A percentile compares a stretch with the other conserved stretches of the same genome.
These are phyloP conservation scores for Pangasianodon hypophthalmus DNA, from an alignment of 2,113 vertebrate species.

Conservation along the genomic window DNA sequence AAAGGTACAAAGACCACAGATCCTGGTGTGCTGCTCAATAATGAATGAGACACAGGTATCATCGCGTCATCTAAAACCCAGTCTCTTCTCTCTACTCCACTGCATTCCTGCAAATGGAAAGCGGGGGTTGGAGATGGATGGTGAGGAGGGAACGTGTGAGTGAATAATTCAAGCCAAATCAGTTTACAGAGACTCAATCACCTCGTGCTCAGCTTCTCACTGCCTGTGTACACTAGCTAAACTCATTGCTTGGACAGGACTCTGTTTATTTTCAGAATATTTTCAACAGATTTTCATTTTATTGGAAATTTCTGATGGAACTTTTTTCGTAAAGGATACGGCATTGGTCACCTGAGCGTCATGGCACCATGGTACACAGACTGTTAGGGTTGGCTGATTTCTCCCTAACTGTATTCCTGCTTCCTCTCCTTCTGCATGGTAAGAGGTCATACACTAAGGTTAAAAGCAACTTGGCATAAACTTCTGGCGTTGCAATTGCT, in stretches of 20 bases:
- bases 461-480: background rate
- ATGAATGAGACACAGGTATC: constrained; percentile 54
- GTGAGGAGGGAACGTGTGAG: too few relatives aligned
- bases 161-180: constrained; percentile 63
- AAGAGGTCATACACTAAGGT: constrained; percentile 43
- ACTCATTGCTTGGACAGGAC: background rate
- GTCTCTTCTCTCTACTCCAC: constrained; percentile 43
- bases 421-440: constrained; percentile 52
- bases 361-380: constrained; percentile 61
- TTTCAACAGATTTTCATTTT: background rate
- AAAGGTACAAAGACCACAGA: constrained; percentile 44
- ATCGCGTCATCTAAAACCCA: constrained; percentile 55
- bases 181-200: constrained; percentile 53
- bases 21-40: constrained; percentile 50
- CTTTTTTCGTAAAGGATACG: constrained; percentile 33
- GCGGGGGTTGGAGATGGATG: background rate
- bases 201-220: constrained; percentile 14
- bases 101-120: constrained; percentile 37
- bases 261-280: constrained; percentile 7
- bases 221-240: constrained; percentile 8
- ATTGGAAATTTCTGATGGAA: background rate
- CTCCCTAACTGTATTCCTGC: constrained; percentile 41
- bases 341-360: constrained; percentile 46
- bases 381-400: constrained; percentile 44
- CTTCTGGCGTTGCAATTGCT: background rate